Percentiles rank a stretch among this genome's conserved stretches.
Conservation (phyloP, 2,797 vertebrate genomes). For the Holocentrus rufus region DNA sequence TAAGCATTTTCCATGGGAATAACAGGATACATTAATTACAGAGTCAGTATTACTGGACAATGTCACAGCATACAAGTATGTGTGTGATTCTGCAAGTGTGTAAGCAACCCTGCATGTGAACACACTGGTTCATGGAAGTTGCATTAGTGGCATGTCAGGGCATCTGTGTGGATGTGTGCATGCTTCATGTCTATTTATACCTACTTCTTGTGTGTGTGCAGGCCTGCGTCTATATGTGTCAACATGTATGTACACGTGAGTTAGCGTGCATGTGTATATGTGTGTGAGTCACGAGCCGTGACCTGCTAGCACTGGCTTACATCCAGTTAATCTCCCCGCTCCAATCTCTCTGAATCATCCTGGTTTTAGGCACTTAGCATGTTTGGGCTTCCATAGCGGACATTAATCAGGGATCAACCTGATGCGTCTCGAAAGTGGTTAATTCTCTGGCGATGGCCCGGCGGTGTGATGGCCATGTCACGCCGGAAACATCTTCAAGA, state of each 20-base stretch:
- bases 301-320: slow-evolving; percentile 39
- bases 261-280: neutral
- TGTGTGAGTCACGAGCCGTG: slow-evolving; percentile 23
- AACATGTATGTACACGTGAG: slow-evolving; percentile 17
- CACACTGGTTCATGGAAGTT: neutral
- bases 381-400: slow-evolving; percentile 31
- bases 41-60: too few species aligned
- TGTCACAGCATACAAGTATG: neutral
- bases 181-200: slow-evolving; percentile 35
- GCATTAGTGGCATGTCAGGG: neutral
- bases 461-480: neutral
- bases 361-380: slow-evolving; percentile 58
- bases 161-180: slow-evolving; percentile 18
- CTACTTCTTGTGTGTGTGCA: slow-evolving; percentile 6
- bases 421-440: slow-evolving; percentile 44
- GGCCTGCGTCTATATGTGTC: neutral
- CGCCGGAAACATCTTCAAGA: neutral
- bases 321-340: slow-evolving; percentile 56
- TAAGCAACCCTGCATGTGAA: neutral
- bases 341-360: slow-evolving; percentile 40
- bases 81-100: neutral
- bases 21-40: too few species aligned
- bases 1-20: too few species aligned
- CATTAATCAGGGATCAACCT: slow-evolving; percentile 59
- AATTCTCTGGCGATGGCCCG: slow-evolving; percentile 30